Conservation (phyloP, 2,888 invertebrate genomes). For the Melitaea athalia region DNA sequence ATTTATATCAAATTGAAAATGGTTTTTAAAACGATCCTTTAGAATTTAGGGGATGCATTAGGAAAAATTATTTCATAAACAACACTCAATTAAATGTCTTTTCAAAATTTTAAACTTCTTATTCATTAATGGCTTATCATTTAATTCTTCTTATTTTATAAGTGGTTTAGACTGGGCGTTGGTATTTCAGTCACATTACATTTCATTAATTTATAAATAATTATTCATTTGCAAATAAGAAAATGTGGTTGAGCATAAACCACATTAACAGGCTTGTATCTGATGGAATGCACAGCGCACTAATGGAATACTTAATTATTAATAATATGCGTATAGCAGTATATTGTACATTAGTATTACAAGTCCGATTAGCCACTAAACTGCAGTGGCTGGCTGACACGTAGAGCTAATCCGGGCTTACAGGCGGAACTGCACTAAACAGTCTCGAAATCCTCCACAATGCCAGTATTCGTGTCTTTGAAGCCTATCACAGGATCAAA, state of each 20-base stretch:
- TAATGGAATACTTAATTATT: slow-evolving; percentile 23
- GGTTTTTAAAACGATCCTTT: too few species aligned
- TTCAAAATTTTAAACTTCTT: too few species aligned
- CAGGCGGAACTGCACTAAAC: slow-evolving; percentile 64
- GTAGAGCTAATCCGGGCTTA: slow-evolving; percentile 68
- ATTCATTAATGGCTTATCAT: too few species aligned
- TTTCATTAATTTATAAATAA: too few species aligned
- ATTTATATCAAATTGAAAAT: too few species aligned
- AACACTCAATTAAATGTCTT: too few species aligned
- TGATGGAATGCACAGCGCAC: slow-evolving; percentile 2
- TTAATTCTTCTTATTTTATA: too few species aligned
- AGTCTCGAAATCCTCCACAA: slow-evolving; percentile 63
- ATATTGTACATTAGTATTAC: slow-evolving; percentile 53
- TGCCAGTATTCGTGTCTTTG: slow-evolving; percentile 73
- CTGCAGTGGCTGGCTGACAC: slow-evolving; percentile 70
- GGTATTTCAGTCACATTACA: too few species aligned
- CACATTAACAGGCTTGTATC: background rate
- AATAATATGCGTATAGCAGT: slow-evolving; percentile 29
- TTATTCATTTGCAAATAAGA: background rate
- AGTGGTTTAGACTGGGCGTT: too few species aligned
- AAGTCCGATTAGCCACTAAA: slow-evolving; percentile 65
- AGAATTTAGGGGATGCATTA: too few species aligned
- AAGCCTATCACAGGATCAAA: slow-evolving; percentile 77
- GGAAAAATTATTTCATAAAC: too few species aligned
- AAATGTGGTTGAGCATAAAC: background rate